Evolutionary conservation across 2,113 vertebrate genomes (phyloP), one percentile per base, ranked within the genome.

Genomic region (Todiramphus chloris): DNA sequence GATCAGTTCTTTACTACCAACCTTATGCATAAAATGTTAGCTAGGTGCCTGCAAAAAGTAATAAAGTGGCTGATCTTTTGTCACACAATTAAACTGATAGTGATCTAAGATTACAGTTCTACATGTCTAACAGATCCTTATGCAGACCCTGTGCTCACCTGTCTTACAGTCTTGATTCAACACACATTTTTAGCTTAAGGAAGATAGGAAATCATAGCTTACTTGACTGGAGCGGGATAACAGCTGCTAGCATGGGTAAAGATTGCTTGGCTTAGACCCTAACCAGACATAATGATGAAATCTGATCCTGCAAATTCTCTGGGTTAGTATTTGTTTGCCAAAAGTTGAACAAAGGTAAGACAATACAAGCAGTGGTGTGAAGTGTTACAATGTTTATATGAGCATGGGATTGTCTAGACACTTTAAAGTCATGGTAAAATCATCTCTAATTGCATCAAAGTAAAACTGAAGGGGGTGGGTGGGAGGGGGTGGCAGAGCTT

Each of bases 341-440:
- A 96, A 96, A 69, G n/a, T 83, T 67, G 33, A 94, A 96, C 48
- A 85, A 87, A 96, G 91, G 92, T 95, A 96, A 95, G 75, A 85
- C 25, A 93, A 87, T 78, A 83, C 69, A 76, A 72, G 53, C 43
- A 85, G 55, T 31, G 13, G 60, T 86, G 78, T 68, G 90, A 97
- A 93, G 62, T 10, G 3, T 35, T 85, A 1, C 10, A 90, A 70
- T 60, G 44, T 93, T 94, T 91, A 62, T 50, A 89, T 31, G 73
- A 93, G n/a, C 55, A 66, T 30, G 59, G 33, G 50, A 64, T 93
- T 69, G 87, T 94, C 92, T 94, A 96, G 90, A 86, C 95, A 69
- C 44, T 75, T 79, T 55, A 87, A 94, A 83, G 27, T 30, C 80
- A 55, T 20, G 31, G 68, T 51, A 91, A 91, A 87, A 88, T 87